Conservation (phyloP, 2,797 vertebrate genomes). For the Pangasius larnaudii region DNA sequence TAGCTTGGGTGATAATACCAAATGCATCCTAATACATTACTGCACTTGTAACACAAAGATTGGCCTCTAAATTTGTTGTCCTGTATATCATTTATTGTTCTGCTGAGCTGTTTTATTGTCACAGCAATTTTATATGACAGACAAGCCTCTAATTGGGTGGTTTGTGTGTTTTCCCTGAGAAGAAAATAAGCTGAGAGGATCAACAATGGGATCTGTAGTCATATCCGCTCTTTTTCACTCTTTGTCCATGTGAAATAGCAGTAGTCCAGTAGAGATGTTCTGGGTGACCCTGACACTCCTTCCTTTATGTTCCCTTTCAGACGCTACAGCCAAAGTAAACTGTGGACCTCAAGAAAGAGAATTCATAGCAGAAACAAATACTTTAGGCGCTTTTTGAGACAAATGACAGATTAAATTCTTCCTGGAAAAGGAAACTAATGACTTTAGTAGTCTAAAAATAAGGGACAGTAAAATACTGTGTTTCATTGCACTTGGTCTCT, state of each 20-base stretch:
- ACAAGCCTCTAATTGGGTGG: constrained; percentile 59
- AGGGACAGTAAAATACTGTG: background rate
- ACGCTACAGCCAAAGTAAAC: constrained; percentile 32
- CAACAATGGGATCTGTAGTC: constrained; percentile 12
- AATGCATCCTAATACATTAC: background rate
- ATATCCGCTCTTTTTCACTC: background rate
- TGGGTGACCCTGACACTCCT: constrained; percentile 23
- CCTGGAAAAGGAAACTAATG: constrained; percentile 13
- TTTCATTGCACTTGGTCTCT: constrained; percentile 25
- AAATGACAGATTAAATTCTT: constrained; percentile 25
- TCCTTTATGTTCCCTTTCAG: constrained; percentile 25
- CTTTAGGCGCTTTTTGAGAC: background rate
- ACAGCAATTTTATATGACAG: constrained; percentile 63
- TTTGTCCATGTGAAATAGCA: background rate
- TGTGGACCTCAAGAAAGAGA: constrained; percentile 3
- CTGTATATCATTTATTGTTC: background rate
- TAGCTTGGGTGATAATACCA: background rate
- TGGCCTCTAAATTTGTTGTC: background rate
- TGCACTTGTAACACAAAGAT: background rate
- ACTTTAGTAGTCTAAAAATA: constrained; percentile 4
- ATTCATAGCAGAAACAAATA: constrained; percentile 11
- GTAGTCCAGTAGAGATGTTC: constrained; percentile 4
- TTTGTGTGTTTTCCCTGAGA: constrained; percentile 6
- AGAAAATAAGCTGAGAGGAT: constrained; percentile 11
- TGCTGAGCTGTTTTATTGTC: background rate